phyloP scores from a whole-genome alignment of 2,888 invertebrate species.

The Augiades crinisus region DNA sequence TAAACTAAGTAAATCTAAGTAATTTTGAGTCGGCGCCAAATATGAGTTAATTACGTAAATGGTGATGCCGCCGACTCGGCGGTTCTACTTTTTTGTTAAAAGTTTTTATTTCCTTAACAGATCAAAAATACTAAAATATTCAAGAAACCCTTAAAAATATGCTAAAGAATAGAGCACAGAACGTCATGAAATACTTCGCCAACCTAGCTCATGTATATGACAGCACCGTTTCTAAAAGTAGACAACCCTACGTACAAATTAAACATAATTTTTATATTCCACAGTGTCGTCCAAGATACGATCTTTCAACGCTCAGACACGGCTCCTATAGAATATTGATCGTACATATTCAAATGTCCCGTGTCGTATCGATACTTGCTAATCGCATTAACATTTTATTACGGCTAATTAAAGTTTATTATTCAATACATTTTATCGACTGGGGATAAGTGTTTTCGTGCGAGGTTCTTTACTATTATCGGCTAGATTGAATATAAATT shows the following conservation, averaged over 20 bases:
- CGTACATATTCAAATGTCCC: constrained; percentile 6
- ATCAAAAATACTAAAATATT: too few species aligned
- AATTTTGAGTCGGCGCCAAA: too few species aligned
- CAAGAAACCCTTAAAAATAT: too few species aligned
- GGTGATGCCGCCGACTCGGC: too few species aligned
- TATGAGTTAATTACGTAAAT: too few species aligned
- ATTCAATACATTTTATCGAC: background rate
- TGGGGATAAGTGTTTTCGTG: background rate
- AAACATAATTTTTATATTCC: constrained; percentile 14
- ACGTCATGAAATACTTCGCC: too few species aligned
- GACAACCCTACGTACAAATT: background rate
- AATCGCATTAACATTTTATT: constrained; percentile 15
- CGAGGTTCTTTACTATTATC: background rate
- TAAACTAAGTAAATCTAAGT: too few species aligned
- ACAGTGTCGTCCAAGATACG: background rate
- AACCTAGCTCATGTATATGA: too few species aligned
- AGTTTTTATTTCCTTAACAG: too few species aligned
- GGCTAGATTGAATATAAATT: background rate
- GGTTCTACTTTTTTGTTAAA: too few species aligned
- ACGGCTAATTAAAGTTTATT: constrained; percentile 5
- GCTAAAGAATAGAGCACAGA: too few species aligned
- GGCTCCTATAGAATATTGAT: constrained; percentile 9
- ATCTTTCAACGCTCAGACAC: constrained; percentile 13
- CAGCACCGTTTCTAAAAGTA: too few species aligned
- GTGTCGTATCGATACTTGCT: constrained; percentile 16